Evolutionary conservation across 2,113 vertebrate species (phyloP).

Genomic region (Ursus arctos): DNA sequence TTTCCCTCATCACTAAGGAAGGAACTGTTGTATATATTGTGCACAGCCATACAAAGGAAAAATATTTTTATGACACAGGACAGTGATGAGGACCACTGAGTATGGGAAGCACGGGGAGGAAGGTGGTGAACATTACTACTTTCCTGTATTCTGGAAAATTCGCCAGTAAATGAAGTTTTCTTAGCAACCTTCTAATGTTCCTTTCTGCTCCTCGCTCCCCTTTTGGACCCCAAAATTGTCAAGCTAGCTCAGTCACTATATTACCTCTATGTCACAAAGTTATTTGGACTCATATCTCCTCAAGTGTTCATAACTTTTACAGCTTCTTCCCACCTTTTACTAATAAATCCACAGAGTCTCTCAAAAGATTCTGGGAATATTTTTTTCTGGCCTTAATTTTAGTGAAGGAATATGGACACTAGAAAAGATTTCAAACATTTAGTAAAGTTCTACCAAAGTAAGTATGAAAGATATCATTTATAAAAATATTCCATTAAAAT

Average conservation of each 20-base stretch:
- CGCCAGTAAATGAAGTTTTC: neutral
- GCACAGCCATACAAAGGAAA: neutral
- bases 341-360: neutral
- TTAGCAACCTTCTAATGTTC: neutral
- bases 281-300: neutral
- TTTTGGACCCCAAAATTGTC: neutral
- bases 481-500: slow-evolving; percentile 27
- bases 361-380: neutral
- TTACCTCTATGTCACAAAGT: neutral
- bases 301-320: neutral
- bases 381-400: neutral
- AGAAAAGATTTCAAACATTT: slow-evolving; percentile 43
- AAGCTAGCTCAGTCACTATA: neutral
- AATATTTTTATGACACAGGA: neutral
- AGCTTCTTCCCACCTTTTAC: neutral
- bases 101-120: neutral
- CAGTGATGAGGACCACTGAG: neutral
- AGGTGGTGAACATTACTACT: neutral
- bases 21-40: neutral
- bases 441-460: neutral
- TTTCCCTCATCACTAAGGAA: neutral
- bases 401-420: neutral
- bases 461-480: slow-evolving; percentile 15
- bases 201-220: neutral
- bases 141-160: neutral